phyloP scores from a whole-genome alignment of 2,888 invertebrate species.

The Limnephilus marmoratus region DNA sequence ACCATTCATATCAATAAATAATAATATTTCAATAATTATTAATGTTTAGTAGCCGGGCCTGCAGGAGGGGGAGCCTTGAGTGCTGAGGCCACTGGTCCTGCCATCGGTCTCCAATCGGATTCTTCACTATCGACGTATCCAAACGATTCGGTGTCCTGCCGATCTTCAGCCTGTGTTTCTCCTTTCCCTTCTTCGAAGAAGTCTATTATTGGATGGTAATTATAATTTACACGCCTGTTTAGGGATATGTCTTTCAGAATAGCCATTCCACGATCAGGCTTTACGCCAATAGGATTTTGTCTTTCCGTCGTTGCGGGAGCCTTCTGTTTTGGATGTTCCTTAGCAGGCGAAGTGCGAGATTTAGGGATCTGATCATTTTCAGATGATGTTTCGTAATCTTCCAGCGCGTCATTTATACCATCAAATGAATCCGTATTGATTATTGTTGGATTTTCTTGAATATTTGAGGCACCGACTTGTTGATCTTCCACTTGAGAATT shows the following conservation, averaged over 20 bases:
- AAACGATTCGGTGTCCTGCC: constrained; percentile 67
- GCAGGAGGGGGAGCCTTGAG: constrained; percentile 31
- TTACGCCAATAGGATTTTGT: constrained; percentile 67
- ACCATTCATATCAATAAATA: constrained; percentile 3
- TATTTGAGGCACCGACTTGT: constrained; percentile 72
- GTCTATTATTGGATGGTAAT: constrained; percentile 90
- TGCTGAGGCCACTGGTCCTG: constrained; percentile 68
- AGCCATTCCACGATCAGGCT: constrained; percentile 63
- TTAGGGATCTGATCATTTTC: background rate
- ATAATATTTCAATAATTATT: background rate
- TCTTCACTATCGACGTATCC: constrained; percentile 73
- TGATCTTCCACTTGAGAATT: constrained; percentile 72
- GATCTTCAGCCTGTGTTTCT: constrained; percentile 66
- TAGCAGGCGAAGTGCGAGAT: constrained; percentile 10
- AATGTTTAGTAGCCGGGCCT: background rate
- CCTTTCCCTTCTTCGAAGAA: constrained; percentile 79
- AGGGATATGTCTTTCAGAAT: constrained; percentile 61
- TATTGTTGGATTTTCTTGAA: constrained; percentile 70
- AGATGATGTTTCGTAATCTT: constrained; percentile 55
- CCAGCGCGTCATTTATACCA: constrained; percentile 69
- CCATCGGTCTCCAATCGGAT: constrained; percentile 77
- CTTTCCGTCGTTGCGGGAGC: constrained; percentile 69
- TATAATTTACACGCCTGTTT: constrained; percentile 83
- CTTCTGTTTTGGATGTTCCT: background rate
- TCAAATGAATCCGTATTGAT: constrained; percentile 71